Base-by-base conservation (phyloP, 1,140 invertebrate species). In the Triops longicaudatus region DNA sequence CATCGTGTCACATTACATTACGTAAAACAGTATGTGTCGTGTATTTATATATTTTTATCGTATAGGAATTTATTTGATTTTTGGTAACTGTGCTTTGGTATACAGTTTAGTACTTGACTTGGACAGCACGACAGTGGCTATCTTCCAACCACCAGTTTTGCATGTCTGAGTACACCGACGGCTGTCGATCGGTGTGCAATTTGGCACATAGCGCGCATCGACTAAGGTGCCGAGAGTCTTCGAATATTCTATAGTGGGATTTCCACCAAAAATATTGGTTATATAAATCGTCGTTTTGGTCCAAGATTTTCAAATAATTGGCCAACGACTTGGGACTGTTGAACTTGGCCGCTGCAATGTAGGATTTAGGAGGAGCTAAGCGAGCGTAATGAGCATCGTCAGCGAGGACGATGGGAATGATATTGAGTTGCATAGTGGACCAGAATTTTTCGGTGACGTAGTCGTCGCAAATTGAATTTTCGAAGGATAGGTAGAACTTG, bases 341-440 rank as follows among this genome's bases (percentile, higher is more conserved):
- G 79, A 87, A 88, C 77, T 87, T 85, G 74, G 84, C 82, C 9
- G 86, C 82, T 79, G 87, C 85, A 26, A 87, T 86, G 79, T 83
- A 87, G 1, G 85, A 86, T 77, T 86, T 80, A 1, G 83, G 82
- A 1, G 87, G 87, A 1, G 86, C 83, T 7, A 81, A 79, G 6
- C 81, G 79, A 74, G 78, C 75, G 79, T 88, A 88, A 73, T 87
- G 84, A 22, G 83, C 81, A 43, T 79, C 78, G 22, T 84, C 86
- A 12, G 87, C 87, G 82, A 87, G 84, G 0, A 86, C 87, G 26
- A 88, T 83, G 1, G 87, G 87, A 22, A 88, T 79, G 1, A 86
- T 73, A 14, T 76, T 50, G 26, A 74, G 22, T 37, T 78, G 26
- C 43, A 78, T 50, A 17, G 31, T 77, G 26, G 41, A 27, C 71